phyloP scores from a whole-genome alignment of 2,888 invertebrate genomes.

The Drepanosiphum platanoidis region DNA sequence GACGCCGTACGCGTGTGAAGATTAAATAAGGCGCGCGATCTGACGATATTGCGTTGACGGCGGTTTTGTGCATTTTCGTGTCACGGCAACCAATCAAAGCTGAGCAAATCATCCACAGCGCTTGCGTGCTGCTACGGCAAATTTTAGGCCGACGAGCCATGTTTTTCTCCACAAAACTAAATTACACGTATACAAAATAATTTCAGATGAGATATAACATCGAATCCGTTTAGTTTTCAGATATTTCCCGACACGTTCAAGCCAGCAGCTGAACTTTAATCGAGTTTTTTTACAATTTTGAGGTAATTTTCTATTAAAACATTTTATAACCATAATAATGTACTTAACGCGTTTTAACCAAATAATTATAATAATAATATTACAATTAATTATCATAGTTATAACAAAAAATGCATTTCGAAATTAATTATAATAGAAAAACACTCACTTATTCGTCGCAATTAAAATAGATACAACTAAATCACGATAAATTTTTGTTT shows the following conservation, averaged over 20 bases:
- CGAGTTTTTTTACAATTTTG: neutral
- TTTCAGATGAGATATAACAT: neutral
- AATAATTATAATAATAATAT: neutral
- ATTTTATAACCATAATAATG: neutral
- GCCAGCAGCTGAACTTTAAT: neutral
- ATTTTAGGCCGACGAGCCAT: neutral
- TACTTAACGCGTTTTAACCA: too few relatives aligned
- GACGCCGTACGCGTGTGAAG: slow-evolving; percentile 40
- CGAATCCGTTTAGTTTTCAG: neutral
- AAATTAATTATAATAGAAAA: neutral
- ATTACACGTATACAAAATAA: slow-evolving; percentile 54
- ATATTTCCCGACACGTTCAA: slow-evolving; percentile 15
- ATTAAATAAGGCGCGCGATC: slow-evolving; percentile 55
- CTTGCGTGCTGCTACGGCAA: slow-evolving; percentile 31
- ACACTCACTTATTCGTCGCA: neutral
- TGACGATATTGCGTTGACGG: neutral
- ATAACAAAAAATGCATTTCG: neutral
- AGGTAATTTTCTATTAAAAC: slow-evolving; percentile 12
- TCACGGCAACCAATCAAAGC: slow-evolving; percentile 31
- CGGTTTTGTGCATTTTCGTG: slow-evolving; percentile 23
- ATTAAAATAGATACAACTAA: neutral
- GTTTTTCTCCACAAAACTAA: neutral
- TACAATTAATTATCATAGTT: neutral
- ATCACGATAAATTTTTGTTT: neutral
- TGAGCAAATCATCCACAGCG: slow-evolving; percentile 22